These are phyloP conservation scores for Spheniscus mendiculus DNA, from an alignment of 2,113 vertebrate genomes.

Conservation along the genomic window DNA sequence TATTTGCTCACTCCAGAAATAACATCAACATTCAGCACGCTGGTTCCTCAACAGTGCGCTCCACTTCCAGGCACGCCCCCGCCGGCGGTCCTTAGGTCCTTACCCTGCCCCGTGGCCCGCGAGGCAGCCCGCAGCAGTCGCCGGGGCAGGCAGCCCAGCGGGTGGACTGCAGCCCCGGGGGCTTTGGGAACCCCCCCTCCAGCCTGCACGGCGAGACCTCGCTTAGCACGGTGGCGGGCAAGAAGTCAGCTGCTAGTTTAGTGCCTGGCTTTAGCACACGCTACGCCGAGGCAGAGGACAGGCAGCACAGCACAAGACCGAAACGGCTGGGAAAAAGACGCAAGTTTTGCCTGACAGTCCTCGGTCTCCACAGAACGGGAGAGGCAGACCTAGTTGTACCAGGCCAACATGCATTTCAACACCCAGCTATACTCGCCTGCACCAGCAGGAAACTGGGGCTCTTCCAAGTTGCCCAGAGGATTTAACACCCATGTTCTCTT, in stretches of 20 bases:
- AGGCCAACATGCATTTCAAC: not conserved
- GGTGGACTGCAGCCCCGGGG: not conserved
- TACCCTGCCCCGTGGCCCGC: not conserved
- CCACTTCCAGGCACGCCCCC: not conserved
- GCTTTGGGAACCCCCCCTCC: not conserved
- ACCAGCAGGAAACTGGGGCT: not conserved
- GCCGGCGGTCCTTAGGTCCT: not conserved
- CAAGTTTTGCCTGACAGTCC: not conserved
- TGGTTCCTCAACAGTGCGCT: not conserved
- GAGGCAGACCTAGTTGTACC: not conserved
- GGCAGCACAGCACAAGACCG: not conserved
- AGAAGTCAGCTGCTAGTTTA: not conserved
- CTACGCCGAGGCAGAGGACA: accelerated
- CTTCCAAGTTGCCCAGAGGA: not conserved
- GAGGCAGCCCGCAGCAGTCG: not conserved
- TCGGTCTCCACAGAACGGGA: not conserved
- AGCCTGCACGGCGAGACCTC: not conserved
- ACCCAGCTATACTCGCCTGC: not conserved
- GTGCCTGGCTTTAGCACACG: too few relatives aligned
- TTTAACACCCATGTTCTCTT: slow-evolving; percentile 6
- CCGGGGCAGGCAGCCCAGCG: not conserved
- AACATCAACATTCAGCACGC: not conserved
- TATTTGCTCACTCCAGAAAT: not conserved
- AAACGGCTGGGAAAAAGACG: not conserved
- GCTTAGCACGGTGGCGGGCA: not conserved